Percentiles rank a stretch among this genome's conserved stretches.
Evolutionary conservation across 2,113 vertebrate genomes (phyloP).

Genomic region (Dinomys branickii): DNA sequence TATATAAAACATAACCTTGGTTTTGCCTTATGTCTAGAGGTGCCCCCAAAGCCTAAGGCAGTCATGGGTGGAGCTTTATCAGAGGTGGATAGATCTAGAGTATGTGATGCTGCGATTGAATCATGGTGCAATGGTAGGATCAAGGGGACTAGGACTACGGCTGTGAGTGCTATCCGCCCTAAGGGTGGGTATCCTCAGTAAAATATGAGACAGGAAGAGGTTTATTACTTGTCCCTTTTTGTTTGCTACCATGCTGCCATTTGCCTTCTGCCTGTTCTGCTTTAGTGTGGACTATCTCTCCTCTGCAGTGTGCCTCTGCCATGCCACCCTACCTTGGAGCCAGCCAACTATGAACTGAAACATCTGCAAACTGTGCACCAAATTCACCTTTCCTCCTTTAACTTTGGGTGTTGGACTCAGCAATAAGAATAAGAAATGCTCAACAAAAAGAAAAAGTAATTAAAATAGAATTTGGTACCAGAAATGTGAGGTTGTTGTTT

Average conservation of each 20-base stretch:
- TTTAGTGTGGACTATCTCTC: neutral
- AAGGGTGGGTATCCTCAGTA: neutral
- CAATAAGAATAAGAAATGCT: no score
- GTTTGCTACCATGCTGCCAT: neutral
- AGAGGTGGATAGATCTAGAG: neutral
- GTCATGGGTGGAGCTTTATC: neutral
- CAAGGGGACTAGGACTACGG: neutral
- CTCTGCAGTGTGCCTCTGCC: neutral
- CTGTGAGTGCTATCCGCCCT: neutral
- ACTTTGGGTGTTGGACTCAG: neutral
- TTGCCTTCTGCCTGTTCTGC: neutral
- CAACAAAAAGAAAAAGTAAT: no score
- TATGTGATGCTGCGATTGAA: neutral
- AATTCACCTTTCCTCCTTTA: neutral
- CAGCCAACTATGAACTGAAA: neutral
- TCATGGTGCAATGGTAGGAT: neutral
- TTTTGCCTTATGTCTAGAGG: neutral
- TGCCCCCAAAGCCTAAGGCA: neutral
- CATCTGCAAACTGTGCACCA: neutral
- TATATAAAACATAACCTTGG: neutral
- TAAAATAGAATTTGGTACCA: neutral
- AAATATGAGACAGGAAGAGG: neutral
- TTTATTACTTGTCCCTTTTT: neutral
- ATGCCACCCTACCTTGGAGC: neutral
- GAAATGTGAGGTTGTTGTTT: neutral